Evolutionary conservation across 1,140 invertebrate genomes (phyloP), one percentile per base, ranked within the genome.

Genomic region (Trachelipus rathkii): DNA sequence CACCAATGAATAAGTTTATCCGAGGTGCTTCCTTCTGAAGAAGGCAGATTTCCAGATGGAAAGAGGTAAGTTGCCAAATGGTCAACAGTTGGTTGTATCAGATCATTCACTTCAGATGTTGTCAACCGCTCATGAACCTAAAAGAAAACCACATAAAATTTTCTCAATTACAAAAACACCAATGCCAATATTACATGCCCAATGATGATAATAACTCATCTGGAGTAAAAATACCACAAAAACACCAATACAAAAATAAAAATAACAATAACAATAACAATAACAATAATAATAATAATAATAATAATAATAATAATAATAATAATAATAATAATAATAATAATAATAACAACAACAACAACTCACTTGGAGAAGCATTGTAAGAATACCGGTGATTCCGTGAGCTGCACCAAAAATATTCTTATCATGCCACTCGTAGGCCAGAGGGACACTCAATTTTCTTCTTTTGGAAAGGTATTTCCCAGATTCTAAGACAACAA

Each of bases 1-100:
- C 95, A 97, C 95, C 95, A 98, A 81, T 97, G 95, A 1, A 97
- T 90, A 66, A 97, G 87, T 84, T 89, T 89, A 83, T 97, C 94
- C n/a, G 82, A 82, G 45, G 85, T 86, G 81, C 89, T 91, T 15
- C 89, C 89, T 0, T 92, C 72, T 0, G 94, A 95, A 0, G 94
- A 96, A 5, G 92, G 92, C 84, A 92, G 93, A 86, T 97, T 97
- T 3, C 92, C 92, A 80, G 91, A 92, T n/a, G 88, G 84, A 84
- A 88, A 92, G 82, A 87, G 86, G 53, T 88, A 78, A n/a, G 82
- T 84, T 9, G 87, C 79, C 77, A 93, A 83, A 83, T 87, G 92
- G 80, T 93, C 87, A 73, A 95, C 84, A 10, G 89, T 89, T 44
- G 91, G 90, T 81, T 87, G 86, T 0, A 89, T 77, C 46, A 84